phyloP scores from a whole-genome alignment of 2,888 invertebrate species.

The Lingula anatina region DNA sequence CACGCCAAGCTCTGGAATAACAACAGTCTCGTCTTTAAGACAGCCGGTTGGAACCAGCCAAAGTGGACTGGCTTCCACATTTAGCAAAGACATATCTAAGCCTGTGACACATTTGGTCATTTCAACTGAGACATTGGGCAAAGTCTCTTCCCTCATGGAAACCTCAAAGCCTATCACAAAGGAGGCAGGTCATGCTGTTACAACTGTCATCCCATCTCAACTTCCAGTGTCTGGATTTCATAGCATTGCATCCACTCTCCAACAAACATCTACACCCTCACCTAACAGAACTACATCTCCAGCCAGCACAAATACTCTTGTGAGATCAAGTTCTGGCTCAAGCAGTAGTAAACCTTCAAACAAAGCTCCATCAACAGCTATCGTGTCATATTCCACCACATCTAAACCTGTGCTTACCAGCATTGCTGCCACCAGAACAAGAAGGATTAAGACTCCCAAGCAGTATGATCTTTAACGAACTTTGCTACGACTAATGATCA shows the following conservation, averaged over 20 bases:
- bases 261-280: constrained; percentile 2
- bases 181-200: neutral
- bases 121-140: constrained; percentile 28
- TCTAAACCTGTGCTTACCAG: constrained; percentile 30
- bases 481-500: too few species aligned
- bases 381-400: constrained; percentile 25
- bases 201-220: constrained; percentile 7
- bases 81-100: too few species aligned
- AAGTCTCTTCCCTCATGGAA: constrained; percentile 33
- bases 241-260: neutral
- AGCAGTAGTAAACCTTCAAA: constrained; percentile 2
- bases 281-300: constrained; percentile 1
- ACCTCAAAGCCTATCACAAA: constrained; percentile 12
- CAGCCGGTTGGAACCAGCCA: neutral
- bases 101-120: too few species aligned
- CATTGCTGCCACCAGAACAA: constrained; percentile 36
- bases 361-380: constrained; percentile 13
- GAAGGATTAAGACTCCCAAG: constrained; percentile 41
- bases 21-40: too few species aligned
- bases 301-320: constrained; percentile 4
- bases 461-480: constrained; percentile 42
- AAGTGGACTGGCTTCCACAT: too few species aligned
- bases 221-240: neutral
- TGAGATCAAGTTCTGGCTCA: too few species aligned
- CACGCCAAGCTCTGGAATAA: too few species aligned